Evolutionary conservation across 1,140 invertebrate species (phyloP), one percentile per base, ranked within the genome.

Genomic region (Fopius arisanus): DNA sequence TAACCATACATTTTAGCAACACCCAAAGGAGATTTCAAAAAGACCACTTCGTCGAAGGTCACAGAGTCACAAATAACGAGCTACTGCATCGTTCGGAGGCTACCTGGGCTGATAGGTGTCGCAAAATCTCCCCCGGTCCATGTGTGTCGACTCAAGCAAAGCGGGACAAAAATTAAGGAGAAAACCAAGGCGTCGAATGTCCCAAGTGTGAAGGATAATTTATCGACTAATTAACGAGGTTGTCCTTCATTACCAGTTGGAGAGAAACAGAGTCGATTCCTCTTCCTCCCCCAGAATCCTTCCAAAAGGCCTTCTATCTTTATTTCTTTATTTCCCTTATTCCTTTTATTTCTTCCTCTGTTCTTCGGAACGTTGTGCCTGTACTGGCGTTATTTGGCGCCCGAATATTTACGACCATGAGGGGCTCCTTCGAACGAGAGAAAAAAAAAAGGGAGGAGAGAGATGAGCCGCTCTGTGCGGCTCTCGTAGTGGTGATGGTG

Each of bases 211-310:
- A 82, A 82, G 81, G 80, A 84, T 86, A 87, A 87, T 88, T 88
- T 87, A 88, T 86, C 80, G 85, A 83, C 86, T 88, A 87, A 87
- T 88, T 88, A 88, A 88, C 84, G 83, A 82, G 82, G 81, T 82
- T 87, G 87, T 87, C 86, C 86, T 88, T 87, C 86, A 87, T 88
- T 88, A 88, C 85, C 76, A 79, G 79, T 79, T 78, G 80, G 26
- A 72, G 40, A 79, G 77, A 78, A 79, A 81, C 77, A 84, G 78
- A 79, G 78, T 79, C 78, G 77, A 79, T 79, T 77, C 78, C 76
- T 80, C 72, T 67, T 67, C 66, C 14, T 37, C 37, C 66, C 29
- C 66, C 37, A 43, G 19, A 41, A 14, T 41, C 31, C 31, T 9
- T 54, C 16, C 51, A 54, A 59, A 26, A 43, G 19, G n/a, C 40